Percentiles rank a stretch among this genome's conserved stretches.
Evolutionary conservation across 2,113 vertebrate species (phyloP).

Genomic region (Labeo rohita): DNA sequence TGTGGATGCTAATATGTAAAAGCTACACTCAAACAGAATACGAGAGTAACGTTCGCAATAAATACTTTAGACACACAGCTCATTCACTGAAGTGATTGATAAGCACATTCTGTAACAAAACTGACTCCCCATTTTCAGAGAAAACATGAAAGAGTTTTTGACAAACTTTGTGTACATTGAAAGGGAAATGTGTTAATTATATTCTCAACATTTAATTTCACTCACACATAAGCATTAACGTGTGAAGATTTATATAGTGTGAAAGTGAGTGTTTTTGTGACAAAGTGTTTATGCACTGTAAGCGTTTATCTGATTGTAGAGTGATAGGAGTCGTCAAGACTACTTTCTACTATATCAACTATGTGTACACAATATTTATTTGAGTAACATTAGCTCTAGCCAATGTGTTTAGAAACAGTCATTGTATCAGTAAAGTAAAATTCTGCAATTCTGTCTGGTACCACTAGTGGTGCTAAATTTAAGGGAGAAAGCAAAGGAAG

Average conservation of each 20-base stretch:
- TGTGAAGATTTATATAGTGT: conserved; percentile 35
- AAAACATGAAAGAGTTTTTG: background rate
- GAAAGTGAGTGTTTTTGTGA: background rate
- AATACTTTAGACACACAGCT: background rate
- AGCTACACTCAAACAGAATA: background rate
- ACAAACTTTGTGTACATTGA: background rate
- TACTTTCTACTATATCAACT: background rate
- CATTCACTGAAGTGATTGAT: background rate
- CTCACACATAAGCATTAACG: background rate
- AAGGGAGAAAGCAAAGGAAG: background rate
- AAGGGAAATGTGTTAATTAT: conserved; percentile 16
- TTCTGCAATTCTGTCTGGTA: background rate
- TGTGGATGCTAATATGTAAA: background rate
- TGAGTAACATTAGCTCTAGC: background rate
- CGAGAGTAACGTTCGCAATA: background rate
- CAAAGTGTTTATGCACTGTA: background rate
- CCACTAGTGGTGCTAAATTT: conserved; percentile 11
- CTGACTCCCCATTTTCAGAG: background rate
- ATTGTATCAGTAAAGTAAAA: background rate
- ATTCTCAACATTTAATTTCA: conserved; percentile 9
- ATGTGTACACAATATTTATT: background rate
- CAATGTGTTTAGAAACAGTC: background rate
- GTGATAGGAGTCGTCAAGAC: background rate
- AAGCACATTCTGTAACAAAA: background rate
- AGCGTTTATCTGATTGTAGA: background rate